Base-by-base conservation (phyloP, 2,797 vertebrate species). In the Pseudochirops cupreus region DNA sequence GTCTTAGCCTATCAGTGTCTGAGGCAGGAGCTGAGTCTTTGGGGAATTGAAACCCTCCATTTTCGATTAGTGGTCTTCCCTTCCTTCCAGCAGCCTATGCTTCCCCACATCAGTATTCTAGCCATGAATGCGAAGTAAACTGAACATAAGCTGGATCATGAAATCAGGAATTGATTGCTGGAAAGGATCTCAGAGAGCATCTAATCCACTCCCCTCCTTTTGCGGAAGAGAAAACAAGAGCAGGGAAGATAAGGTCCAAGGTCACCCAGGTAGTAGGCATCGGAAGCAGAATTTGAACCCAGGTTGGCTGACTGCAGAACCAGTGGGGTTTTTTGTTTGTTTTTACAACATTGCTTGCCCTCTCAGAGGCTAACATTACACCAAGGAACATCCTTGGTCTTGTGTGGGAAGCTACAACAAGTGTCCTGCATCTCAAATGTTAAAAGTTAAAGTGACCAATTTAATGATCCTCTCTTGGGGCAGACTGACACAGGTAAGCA, bases 401-500 rank as follows among this genome's bases (percentile, higher is more conserved):
- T 94, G 93, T 52, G 95, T 93, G 67, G 21, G 74, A 74, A 62
- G 94, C 91, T 93, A 91, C 50, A 93, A 74, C 92, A 90, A 95
- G 74, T 96, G 97, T 96, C 97, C 95, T 97, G 97, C 97, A 96
- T 59, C 82, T 95, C 82, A 93, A 94, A 96, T 58, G 59, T 58
- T 94, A 97, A 96, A 97, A 97, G 96, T 97, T 96, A 96, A 59
- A 95, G 56, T 97, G 96, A 97, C 96, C 96, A 96, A 96, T 96
- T 96, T 94, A 92, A 93, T 89, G 95, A 97, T 93, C 58, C 94
- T 93, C 94, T 89, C 57, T 93, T 55, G 53, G 62, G 31, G 91
- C 94, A 95, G 91, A 93, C 91, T 90, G 52, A 67, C 93, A 50
- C 26, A 82, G 94, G 95, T 94, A 54, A 26, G 11, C 46, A 56